Conservation (phyloP, 2,888 invertebrate genomes). For the Limnephilus rhombicus region DNA sequence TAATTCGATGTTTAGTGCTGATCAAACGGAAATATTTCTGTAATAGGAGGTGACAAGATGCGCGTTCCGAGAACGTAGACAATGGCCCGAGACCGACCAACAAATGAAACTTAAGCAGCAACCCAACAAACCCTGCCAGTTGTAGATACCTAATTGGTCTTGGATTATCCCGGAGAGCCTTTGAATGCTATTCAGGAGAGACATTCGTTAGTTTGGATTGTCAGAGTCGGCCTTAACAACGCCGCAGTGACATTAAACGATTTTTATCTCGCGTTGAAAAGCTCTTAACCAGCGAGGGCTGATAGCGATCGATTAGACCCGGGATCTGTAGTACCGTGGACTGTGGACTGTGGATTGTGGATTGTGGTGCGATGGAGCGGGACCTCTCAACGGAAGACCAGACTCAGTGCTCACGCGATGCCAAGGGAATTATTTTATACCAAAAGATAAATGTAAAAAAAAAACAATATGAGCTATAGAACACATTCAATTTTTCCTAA, state of each 20-base stretch:
- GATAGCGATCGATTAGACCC: constrained; percentile 65
- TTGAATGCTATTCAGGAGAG: not conserved
- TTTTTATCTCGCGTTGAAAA: constrained; percentile 65
- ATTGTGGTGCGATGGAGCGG: constrained; percentile 23
- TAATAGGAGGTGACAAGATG: constrained; percentile 19
- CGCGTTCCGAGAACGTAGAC: constrained; percentile 27
- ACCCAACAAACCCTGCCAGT: not conserved
- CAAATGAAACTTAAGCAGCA: constrained; percentile 32
- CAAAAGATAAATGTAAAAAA: too few relatives aligned
- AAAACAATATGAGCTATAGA: too few relatives aligned
- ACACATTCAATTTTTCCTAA: too few relatives aligned
- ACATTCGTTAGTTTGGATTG: constrained; percentile 58
- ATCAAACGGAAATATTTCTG: constrained; percentile 2
- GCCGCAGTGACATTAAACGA: constrained; percentile 63
- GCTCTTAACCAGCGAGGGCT: constrained; percentile 59
- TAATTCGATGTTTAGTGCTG: not conserved
- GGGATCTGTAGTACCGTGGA: constrained; percentile 51
- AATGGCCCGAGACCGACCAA: constrained; percentile 12
- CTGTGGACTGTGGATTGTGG: constrained; percentile 36
- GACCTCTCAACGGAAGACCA: not conserved
- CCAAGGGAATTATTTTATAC: not conserved
- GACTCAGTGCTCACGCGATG: not conserved
- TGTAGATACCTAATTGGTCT: constrained; percentile 37
- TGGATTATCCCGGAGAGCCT: constrained; percentile 20
- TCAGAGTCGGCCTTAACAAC: constrained; percentile 38